phyloP scores from a whole-genome alignment of 2,113 vertebrate genomes.

The Hypocryptadius cinnamomeus region DNA sequence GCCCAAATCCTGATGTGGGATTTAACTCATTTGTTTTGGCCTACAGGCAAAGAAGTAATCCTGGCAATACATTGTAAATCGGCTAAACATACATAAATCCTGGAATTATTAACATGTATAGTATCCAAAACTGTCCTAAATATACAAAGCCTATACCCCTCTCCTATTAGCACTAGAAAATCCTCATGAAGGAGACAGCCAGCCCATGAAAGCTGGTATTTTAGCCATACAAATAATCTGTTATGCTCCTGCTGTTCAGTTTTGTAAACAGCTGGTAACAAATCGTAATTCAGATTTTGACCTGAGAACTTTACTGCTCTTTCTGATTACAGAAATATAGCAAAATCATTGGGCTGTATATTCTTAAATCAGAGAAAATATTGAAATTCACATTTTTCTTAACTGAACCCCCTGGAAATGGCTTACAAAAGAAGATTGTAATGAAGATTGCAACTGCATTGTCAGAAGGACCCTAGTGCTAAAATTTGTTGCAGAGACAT shows the following conservation, averaged over 20 bases:
- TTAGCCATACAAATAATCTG: conserved; percentile 54
- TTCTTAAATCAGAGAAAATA: conserved; percentile 55
- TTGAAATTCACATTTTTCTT: conserved; percentile 44
- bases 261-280: conserved; percentile 66
- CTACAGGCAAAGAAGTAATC: conserved; percentile 9
- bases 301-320: conserved; percentile 38
- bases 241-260: conserved; percentile 50
- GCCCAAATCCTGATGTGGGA: conserved; percentile 9
- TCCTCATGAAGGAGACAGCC: conserved; percentile 36
- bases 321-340: conserved; percentile 51
- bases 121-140: conserved; percentile 46
- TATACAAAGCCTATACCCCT: neutral
- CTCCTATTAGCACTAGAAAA: conserved; percentile 45
- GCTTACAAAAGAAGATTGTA: conserved; percentile 21
- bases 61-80: neutral
- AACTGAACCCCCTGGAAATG: conserved; percentile 30
- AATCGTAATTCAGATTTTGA: conserved; percentile 64
- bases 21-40: conserved; percentile 24
- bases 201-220: conserved; percentile 37
- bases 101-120: conserved; percentile 19
- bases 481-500: conserved; percentile 60
- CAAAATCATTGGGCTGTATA: neutral
- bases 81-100: conserved; percentile 11
- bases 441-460: conserved; percentile 56
- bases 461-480: conserved; percentile 53